phyloP scores from a whole-genome alignment of 2,888 invertebrate genomes.

The Eupelmus urozonus region DNA sequence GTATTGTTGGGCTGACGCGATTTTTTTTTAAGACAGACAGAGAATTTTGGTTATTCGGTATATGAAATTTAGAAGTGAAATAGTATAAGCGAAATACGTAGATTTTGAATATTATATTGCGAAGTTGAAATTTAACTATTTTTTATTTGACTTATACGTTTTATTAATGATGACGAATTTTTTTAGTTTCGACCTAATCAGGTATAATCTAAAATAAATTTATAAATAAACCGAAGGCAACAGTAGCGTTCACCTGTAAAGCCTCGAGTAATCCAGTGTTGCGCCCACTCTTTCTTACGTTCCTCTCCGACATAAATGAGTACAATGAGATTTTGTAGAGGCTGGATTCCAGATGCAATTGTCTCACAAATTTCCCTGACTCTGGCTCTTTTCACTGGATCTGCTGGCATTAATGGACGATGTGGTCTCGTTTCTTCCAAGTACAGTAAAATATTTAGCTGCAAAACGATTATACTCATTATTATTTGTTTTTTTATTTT shows the following conservation, averaged over 20 bases:
- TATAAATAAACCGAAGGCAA: neutral
- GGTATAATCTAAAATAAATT: neutral
- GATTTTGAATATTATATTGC: no score
- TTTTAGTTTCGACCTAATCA: neutral
- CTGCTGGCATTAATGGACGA: constrained; percentile 91
- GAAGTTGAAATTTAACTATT: no score
- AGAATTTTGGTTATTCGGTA: no score
- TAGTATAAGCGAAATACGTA: no score
- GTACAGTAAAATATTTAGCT: constrained; percentile 95
- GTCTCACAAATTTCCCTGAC: constrained; percentile 95
- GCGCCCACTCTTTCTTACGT: constrained; percentile 94
- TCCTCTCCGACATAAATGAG: constrained; percentile 92
- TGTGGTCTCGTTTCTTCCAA: constrained; percentile 95
- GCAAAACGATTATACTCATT: constrained; percentile 66
- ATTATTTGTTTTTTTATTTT: constrained; percentile 57
- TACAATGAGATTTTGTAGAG: constrained; percentile 94
- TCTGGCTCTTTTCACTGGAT: constrained; percentile 92
- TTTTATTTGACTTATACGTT: neutral
- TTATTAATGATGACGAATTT: neutral
- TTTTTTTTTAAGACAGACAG: no score
- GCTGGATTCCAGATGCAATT: constrained; percentile 96
- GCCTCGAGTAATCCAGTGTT: constrained; percentile 94
- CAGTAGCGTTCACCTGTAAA: constrained; percentile 80
- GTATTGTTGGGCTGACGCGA: no score
- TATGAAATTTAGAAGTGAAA: no score